These are phyloP conservation scores for Eupithecia dodoneata DNA, from an alignment of 2,888 invertebrate genomes.

Conservation along the genomic window DNA sequence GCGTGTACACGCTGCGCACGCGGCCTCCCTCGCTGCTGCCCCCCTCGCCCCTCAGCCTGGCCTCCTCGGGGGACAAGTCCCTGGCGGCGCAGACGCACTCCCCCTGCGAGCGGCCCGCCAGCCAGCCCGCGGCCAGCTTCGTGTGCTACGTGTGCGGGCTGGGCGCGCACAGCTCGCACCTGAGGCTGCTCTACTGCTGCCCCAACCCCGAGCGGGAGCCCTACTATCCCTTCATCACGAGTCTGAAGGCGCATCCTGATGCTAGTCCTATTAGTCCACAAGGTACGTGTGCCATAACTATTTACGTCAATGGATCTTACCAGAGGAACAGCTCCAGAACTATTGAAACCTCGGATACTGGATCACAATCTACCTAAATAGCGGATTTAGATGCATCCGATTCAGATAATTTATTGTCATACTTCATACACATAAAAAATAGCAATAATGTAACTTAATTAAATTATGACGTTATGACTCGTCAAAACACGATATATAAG, in stretches of 20 bases:
- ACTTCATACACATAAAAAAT: too few species aligned
- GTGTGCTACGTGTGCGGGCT: constrained; percentile 96
- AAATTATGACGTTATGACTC: too few species aligned
- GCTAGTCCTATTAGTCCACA: constrained; percentile 95
- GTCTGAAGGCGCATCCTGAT: constrained; percentile 91
- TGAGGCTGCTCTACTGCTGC: constrained; percentile 93
- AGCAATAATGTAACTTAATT: too few species aligned
- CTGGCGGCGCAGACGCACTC: constrained; percentile 65
- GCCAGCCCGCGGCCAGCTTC: constrained; percentile 80
- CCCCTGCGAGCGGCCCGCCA: constrained; percentile 64
- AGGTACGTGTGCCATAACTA: constrained; percentile 73
- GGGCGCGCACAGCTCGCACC: constrained; percentile 90
- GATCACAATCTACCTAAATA: neutral
- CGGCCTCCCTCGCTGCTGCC: constrained; percentile 86
- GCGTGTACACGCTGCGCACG: constrained; percentile 92
- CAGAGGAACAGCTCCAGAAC: neutral
- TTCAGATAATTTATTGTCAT: too few species aligned
- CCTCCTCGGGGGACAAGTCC: constrained; percentile 77
- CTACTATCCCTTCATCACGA: constrained; percentile 94
- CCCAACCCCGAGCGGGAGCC: constrained; percentile 94
- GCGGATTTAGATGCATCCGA: too few species aligned
- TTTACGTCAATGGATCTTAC: neutral
- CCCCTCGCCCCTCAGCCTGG: constrained; percentile 77
- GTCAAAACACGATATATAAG: too few species aligned
- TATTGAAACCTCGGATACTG: neutral